Percentiles rank a stretch among this genome's conserved stretches.
Evolutionary conservation across 2,113 vertebrate genomes (phyloP).

Genomic region (Aramus guarauna): DNA sequence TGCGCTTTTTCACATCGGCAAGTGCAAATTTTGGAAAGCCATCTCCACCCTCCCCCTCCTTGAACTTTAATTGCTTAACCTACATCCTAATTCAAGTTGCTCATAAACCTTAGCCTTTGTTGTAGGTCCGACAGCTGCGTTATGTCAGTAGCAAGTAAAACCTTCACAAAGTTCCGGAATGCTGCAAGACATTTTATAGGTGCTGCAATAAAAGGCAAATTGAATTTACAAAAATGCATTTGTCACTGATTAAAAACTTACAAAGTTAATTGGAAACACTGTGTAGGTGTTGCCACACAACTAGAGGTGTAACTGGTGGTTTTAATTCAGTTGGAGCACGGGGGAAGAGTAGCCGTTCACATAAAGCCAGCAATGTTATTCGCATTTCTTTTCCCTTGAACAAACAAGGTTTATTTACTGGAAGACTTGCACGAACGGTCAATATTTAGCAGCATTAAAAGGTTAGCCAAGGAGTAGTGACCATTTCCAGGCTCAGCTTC

Average conservation of each 20-base stretch:
- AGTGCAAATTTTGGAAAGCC: constrained; percentile 52
- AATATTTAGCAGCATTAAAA: not conserved
- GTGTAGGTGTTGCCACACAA: constrained; percentile 84
- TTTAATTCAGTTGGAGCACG: constrained; percentile 61
- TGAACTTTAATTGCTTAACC: constrained; percentile 94
- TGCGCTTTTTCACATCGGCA: constrained; percentile 10
- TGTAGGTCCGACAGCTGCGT: constrained; percentile 93
- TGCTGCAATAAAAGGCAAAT: constrained; percentile 83
- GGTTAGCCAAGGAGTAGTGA: not conserved
- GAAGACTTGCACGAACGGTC: not conserved
- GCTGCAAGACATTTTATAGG: constrained; percentile 92
- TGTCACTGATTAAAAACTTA: constrained; percentile 85
- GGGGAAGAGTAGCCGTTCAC: not conserved
- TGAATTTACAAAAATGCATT: constrained; percentile 85
- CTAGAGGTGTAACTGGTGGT: constrained; percentile 77
- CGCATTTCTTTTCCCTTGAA: not conserved
- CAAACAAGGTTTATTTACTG: not conserved
- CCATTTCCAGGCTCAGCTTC: not conserved
- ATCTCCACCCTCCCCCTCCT: constrained; percentile 73
- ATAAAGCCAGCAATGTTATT: not conserved
- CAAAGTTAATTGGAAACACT: constrained; percentile 84
- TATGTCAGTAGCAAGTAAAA: constrained; percentile 97
- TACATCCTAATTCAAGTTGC: constrained; percentile 95
- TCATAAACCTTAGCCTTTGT: constrained; percentile 91
- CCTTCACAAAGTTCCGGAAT: constrained; percentile 95